A percentile compares a stretch with the other conserved stretches of the same genome.
phyloP scores from a whole-genome alignment of 23 tunicate genomes.

The Styela clava region DNA sequence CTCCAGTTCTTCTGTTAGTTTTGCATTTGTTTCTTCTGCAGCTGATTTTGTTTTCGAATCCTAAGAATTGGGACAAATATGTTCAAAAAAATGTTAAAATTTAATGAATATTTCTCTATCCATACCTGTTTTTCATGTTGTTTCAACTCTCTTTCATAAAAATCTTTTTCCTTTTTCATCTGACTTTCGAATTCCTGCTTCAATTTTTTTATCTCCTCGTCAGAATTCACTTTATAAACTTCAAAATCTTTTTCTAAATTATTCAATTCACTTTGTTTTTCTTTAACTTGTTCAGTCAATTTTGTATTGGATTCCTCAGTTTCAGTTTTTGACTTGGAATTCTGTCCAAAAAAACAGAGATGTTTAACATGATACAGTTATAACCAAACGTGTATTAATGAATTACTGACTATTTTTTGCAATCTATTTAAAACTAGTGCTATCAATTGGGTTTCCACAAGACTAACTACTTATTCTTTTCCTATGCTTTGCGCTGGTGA shows the following conservation, averaged over 20 bases:
- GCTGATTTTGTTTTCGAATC: background rate
- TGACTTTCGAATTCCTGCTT: background rate
- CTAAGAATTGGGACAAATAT: background rate
- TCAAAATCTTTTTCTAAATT: constrained; percentile 10
- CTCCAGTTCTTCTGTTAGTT: background rate
- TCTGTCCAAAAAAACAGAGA: too few relatives aligned
- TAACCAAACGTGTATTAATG: too few relatives aligned
- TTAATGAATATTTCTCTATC: background rate
- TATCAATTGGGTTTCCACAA: too few relatives aligned
- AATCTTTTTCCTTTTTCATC: background rate
- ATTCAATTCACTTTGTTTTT: constrained; percentile 31
- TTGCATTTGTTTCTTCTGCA: background rate
- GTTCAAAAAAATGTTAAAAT: background rate
- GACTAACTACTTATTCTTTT: too few relatives aligned
- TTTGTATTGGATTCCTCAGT: background rate
- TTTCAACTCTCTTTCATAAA: background rate
- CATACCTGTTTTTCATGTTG: background rate
- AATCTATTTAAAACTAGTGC: too few relatives aligned
- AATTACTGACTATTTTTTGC: too few relatives aligned
- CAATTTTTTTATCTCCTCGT: background rate
- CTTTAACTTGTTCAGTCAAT: background rate
- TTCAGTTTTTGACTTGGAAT: background rate
- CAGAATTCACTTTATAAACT: constrained; percentile 1
- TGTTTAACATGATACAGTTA: too few relatives aligned
- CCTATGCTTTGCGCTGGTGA: too few relatives aligned